Base-by-base conservation (phyloP, 2,797 vertebrate species). In the Enteromius trimaculatus region DNA sequence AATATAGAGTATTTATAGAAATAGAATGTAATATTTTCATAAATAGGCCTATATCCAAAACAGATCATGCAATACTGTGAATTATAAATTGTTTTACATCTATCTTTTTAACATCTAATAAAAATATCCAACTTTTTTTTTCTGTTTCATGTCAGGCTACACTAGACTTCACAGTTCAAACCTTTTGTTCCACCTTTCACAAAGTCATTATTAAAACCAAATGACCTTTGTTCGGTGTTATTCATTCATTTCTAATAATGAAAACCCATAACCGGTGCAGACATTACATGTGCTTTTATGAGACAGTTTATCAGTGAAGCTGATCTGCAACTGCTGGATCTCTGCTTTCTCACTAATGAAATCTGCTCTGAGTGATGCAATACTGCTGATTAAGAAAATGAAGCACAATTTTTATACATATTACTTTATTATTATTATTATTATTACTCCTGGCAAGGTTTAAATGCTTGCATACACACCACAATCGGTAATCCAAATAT, bases 301-400 rank as follows among this genome's bases (percentile, higher is more conserved):
- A 42, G 65, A 80, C 42, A 49, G 71, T 74, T 74, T 51, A 47
- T 68, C 47, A 44, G 65, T 64, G 55, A 26, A 44, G 64, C 64
- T 79, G 44, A 79, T 72, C 58, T 79, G 77, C 13, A 79, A 74
- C 69, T 75, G 69, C 51, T 80, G 69, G 77, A 42, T 84, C 77
- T 75, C 37, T 31, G 58, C 77, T 65, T n/a, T 71, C 82, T 78
- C 65, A 42, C 77, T 64, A 58, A 80, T 81, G 68, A 81, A 69
- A 81, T 74, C 39, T 72, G 69, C 55, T 37, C 26, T 47, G 26
- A 81, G 21, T 10, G 42, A 49, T 81, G 55, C 26, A 72, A 29
- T 4, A 62, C 39, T 47, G 37, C 79, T 80, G 79, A 37, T 71
- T 71, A 72, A 81, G 53, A 58, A 69, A 80, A 58, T 69, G 0